Evolutionary conservation across 2,888 invertebrate species (phyloP), one percentile per base, ranked within the genome.

Genomic region (Drosophila maculinotata): DNA sequence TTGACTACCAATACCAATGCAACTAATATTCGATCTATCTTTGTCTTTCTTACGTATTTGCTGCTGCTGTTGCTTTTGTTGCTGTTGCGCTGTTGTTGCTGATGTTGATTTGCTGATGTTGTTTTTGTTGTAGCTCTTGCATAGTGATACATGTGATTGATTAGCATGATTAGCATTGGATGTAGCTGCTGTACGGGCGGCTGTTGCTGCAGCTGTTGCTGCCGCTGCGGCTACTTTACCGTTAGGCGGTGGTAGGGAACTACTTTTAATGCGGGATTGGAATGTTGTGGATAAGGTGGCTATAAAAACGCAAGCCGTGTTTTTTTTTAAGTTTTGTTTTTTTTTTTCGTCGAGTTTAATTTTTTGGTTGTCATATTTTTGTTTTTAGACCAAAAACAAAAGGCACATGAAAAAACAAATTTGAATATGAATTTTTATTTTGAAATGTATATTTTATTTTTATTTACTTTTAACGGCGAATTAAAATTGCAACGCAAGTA

Each of bases 241-340:
- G 87, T 85, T 90, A 92, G 92, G 92, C 91, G 93, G 92, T 91
- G 93, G 92, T 90, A 93, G 92, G 92, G 93, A 93, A 92, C 92
- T 93, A 93, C 93, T 93, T 93, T 93, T 94, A 92, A 93, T 93
- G 92, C 93, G 94, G 94, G 94, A 94, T 93, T 94, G 94, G 93
- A 93, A 93, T 93, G 94, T 94, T 93, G 95, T 94, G 93, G 94
- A 94, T 93, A 95, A 93, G 94, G 94, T 94, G 92, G 95, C 95
- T 95, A 94, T 79, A 93, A 94, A 94, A 90, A 82, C 84, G 78
- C 84, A 89, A 89, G 79, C 80, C 80, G 58, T 48, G 58, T 59
- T 67, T 52, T 66, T 63, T 69, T 64, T 66, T 54, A 44, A 33
- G 5, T 26, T 67, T 57, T 35, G 30, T 52, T 69, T 54, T 72